Evolutionary conservation across 2,113 vertebrate genomes (phyloP).

Genomic region (Tylochromis polylepis): DNA sequence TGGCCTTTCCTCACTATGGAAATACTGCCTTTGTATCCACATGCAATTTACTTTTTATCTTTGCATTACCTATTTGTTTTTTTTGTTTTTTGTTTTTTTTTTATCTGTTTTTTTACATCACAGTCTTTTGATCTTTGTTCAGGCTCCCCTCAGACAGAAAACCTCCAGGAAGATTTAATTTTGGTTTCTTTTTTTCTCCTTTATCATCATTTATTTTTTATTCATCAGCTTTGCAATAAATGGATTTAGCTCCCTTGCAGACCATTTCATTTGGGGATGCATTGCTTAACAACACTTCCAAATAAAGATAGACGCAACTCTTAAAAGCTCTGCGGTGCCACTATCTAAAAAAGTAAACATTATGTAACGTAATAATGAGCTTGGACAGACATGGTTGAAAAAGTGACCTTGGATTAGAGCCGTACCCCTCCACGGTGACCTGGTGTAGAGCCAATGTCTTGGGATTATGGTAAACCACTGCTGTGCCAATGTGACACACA

Average conservation of each 20-base stretch:
- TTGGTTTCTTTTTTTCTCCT: neutral
- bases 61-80: neutral
- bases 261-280: neutral
- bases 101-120: neutral
- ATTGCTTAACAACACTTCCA: neutral
- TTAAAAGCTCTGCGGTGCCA: neutral
- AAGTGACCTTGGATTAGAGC: slow-evolving; percentile 59
- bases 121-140: slow-evolving; percentile 1
- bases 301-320: neutral
- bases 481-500: slow-evolving; percentile 12
- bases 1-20: neutral
- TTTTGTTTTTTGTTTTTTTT: too few relatives aligned
- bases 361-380: slow-evolving; percentile 21
- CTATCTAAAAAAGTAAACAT: slow-evolving; percentile 1
- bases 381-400: neutral
- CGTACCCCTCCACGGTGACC: neutral
- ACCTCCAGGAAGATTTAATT: slow-evolving; percentile 2
- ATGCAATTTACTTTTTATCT: neutral
- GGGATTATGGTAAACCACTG: slow-evolving; percentile 47
- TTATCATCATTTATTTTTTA: neutral
- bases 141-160: neutral
- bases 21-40: neutral
- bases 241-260: neutral
- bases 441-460: slow-evolving; percentile 13
- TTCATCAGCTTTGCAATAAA: neutral